phyloP scores from a whole-genome alignment of 2,888 invertebrate genomes.

The Hydrotaea cyrtoneurina region DNA sequence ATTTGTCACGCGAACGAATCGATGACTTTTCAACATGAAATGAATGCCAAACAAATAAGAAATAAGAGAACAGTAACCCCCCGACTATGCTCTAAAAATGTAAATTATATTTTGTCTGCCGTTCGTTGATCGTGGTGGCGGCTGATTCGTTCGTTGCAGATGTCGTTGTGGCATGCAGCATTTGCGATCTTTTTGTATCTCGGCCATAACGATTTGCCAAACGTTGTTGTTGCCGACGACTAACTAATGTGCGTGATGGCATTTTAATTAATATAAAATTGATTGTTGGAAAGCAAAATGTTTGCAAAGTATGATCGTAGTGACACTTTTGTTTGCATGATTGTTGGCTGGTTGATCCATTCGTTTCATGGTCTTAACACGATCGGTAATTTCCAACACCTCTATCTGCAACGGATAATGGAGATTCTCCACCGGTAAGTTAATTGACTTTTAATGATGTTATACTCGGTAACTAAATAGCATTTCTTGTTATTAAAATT shows the following conservation, averaged over 20 bases:
- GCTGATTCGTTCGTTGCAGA: not conserved
- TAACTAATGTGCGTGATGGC: slow-evolving; percentile 43
- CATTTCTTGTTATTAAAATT: too few relatives aligned
- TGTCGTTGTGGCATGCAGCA: slow-evolving; percentile 22
- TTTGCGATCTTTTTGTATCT: slow-evolving; percentile 34
- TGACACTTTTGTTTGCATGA: slow-evolving; percentile 9
- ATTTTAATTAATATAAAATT: slow-evolving; percentile 59
- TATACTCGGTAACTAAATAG: too few relatives aligned
- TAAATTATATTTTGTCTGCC: slow-evolving; percentile 52
- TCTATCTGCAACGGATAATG: not conserved
- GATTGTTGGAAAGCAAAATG: slow-evolving; percentile 18
- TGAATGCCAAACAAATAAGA: slow-evolving; percentile 38
- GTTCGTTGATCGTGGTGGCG: not conserved
- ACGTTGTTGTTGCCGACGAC: slow-evolving; percentile 29
- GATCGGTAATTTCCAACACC: not conserved
- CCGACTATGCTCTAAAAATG: slow-evolving; percentile 37
- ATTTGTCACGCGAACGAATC: slow-evolving; percentile 62
- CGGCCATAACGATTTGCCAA: slow-evolving; percentile 59
- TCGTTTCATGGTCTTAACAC: not conserved
- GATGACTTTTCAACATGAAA: slow-evolving; percentile 41
- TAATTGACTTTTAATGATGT: too few relatives aligned
- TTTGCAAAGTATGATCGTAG: not conserved
- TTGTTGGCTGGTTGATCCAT: not conserved
- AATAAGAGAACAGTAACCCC: not conserved
- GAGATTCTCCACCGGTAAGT: too few relatives aligned